Conservation (phyloP, 2,113 vertebrate genomes). For the Centrocercus urophasianus region DNA sequence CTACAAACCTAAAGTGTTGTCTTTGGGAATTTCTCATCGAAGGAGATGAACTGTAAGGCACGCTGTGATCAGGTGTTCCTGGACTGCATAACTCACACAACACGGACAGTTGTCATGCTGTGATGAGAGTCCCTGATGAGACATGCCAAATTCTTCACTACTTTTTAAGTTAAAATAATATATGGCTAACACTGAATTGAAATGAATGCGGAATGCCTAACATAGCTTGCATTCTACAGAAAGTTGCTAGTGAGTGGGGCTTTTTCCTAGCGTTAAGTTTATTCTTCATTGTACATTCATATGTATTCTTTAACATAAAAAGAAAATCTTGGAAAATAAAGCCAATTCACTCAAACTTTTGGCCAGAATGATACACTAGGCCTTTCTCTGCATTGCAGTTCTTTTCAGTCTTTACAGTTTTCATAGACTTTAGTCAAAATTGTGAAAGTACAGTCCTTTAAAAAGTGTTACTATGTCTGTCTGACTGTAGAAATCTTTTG, state of each 20-base stretch:
- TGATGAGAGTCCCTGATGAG: neutral
- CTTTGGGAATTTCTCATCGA: constrained; percentile 20
- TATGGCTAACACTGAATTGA: neutral
- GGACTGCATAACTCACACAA: neutral
- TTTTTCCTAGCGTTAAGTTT: neutral
- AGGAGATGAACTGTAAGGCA: constrained; percentile 11
- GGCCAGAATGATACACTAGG: neutral
- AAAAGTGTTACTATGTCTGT: neutral
- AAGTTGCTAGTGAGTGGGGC: neutral
- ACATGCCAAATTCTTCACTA: neutral
- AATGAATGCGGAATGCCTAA: neutral
- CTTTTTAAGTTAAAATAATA: neutral
- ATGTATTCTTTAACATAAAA: neutral
- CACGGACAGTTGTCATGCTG: neutral
- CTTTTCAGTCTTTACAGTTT: neutral
- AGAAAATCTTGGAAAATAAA: neutral
- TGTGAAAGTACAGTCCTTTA: neutral
- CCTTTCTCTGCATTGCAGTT: neutral
- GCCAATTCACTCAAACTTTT: neutral
- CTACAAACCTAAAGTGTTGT: constrained; percentile 9
- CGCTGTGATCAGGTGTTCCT: constrained; percentile 31
- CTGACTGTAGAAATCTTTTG: neutral
- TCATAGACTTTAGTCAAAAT: neutral
- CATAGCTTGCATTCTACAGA: neutral
- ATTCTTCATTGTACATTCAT: neutral